Conservation (phyloP, 2,797 vertebrate genomes). For the Poeciliopsis turneri region DNA sequence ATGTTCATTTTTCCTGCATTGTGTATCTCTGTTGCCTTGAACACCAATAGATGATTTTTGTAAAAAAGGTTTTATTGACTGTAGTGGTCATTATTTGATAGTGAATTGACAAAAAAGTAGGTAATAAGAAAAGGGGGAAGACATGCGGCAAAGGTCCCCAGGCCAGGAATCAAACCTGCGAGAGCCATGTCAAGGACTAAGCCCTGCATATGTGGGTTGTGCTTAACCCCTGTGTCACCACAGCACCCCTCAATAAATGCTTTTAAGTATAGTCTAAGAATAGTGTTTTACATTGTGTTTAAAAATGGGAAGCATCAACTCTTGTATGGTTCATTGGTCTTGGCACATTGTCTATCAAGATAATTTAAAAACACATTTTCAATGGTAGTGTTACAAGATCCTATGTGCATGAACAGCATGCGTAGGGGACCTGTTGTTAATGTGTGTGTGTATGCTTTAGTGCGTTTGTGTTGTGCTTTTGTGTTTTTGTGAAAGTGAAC, state of each 20-base stretch:
- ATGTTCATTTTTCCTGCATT: conserved; percentile 8
- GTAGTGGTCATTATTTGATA: no score
- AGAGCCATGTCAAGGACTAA: no score
- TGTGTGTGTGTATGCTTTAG: neutral
- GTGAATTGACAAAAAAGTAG: no score
- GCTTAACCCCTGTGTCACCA: no score
- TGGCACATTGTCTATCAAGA: neutral
- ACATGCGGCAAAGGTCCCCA: no score
- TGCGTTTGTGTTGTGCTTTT: neutral
- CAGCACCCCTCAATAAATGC: no score
- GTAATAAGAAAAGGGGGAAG: no score
- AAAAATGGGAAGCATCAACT: neutral
- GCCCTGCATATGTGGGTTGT: no score
- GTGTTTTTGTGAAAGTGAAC: neutral
- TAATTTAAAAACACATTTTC: neutral
- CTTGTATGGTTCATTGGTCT: neutral
- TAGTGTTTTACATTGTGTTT: neutral
- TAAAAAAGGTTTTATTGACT: no score
- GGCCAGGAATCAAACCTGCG: no score
- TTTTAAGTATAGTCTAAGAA: neutral
- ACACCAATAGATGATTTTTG: neutral
- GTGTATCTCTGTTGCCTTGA: neutral
- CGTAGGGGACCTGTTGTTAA: neutral
- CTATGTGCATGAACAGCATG: neutral
- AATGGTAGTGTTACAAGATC: neutral